Conservation (phyloP, 2,888 invertebrate species). For the Opisthograptis luteolata region DNA sequence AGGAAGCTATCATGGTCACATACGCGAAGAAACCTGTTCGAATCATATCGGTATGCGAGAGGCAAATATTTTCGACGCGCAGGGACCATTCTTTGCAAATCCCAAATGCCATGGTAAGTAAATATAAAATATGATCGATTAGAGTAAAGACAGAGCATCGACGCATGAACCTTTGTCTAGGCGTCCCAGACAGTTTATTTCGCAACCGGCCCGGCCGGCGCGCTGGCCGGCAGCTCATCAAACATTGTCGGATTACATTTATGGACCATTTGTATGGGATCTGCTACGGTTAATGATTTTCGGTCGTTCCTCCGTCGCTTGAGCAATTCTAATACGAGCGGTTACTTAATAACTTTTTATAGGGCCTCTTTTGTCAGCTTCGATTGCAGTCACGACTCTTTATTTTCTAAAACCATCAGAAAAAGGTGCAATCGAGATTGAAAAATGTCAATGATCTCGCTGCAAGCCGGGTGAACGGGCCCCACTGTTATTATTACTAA, state of each 20-base stretch:
- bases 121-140: constrained; percentile 34
- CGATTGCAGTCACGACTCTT: constrained; percentile 36
- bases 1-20: background rate
- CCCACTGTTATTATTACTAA: constrained; percentile 57
- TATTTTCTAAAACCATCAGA: constrained; percentile 30
- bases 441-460: constrained; percentile 41
- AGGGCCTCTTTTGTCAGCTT: constrained; percentile 35
- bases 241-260: constrained; percentile 78
- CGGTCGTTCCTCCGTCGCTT: constrained; percentile 57
- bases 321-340: constrained; percentile 60
- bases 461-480: constrained; percentile 25
- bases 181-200: constrained; percentile 49
- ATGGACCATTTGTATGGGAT: constrained; percentile 77
- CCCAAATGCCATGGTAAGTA: constrained; percentile 15
- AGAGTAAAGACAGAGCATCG: constrained; percentile 26
- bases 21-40: background rate
- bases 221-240: constrained; percentile 59
- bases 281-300: constrained; percentile 75
- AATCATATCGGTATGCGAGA: background rate
- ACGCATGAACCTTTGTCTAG: constrained; percentile 45
- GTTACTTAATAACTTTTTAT: constrained; percentile 61
- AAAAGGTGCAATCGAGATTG: constrained; percentile 28
- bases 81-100: constrained; percentile 21
- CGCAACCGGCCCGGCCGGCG: constrained; percentile 55
- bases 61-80: background rate